A percentile compares a stretch with the other conserved stretches of the same genome.
These are phyloP conservation scores for Otocyon megalotis DNA, from an alignment of 2,113 vertebrate genomes.

Conservation along the genomic window DNA sequence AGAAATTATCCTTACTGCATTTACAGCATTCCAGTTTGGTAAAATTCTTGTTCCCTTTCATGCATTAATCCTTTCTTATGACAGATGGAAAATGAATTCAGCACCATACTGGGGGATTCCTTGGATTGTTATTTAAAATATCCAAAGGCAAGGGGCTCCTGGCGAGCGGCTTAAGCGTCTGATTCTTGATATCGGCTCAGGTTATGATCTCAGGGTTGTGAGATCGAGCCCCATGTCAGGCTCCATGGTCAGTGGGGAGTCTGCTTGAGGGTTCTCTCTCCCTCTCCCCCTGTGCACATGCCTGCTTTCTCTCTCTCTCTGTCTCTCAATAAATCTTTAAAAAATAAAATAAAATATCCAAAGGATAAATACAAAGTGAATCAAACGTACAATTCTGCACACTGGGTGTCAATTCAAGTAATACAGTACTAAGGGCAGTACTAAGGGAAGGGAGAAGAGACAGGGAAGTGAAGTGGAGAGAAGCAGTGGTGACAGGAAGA, in stretches of 20 bases:
- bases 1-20: background rate
- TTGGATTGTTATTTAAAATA: conserved; percentile 14
- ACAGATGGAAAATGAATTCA: conserved; percentile 27
- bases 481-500: background rate
- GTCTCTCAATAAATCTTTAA: background rate
- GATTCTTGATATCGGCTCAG: background rate
- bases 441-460: background rate
- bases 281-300: background rate
- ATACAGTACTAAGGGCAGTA: background rate
- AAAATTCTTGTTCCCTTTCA: conserved; percentile 35
- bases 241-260: background rate
- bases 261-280: background rate
- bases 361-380: conserved; percentile 30
- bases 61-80: conserved; percentile 25
- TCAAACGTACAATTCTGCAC: background rate
- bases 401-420: background rate
- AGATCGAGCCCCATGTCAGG: background rate
- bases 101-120: background rate
- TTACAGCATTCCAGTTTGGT: background rate
- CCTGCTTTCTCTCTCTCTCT: background rate
- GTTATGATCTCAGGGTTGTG: background rate
- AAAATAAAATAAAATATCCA: background rate
- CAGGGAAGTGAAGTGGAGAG: background rate
- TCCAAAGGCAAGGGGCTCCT: background rate
- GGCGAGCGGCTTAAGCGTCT: background rate